Evolutionary conservation across 2,888 invertebrate genomes (phyloP).

Genomic region (Drosophila mimetica): DNA sequence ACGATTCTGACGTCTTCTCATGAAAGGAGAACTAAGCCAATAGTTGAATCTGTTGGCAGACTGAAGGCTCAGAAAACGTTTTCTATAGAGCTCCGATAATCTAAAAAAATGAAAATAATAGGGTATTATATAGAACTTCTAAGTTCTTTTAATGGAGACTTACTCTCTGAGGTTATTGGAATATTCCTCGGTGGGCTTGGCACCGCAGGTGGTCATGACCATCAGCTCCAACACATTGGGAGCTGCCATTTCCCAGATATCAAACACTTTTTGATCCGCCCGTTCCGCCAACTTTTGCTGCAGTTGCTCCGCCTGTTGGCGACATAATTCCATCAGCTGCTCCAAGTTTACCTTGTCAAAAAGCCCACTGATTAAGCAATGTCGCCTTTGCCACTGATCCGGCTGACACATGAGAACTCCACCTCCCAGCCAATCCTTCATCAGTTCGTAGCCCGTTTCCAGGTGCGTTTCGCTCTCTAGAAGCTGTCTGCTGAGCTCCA

Average conservation of each 20-base stretch:
- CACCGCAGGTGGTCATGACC: slow-evolving; percentile 50
- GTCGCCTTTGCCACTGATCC: slow-evolving; percentile 53
- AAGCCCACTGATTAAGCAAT: slow-evolving; percentile 35
- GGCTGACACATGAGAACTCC: slow-evolving; percentile 47
- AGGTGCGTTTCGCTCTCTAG: slow-evolving; percentile 47
- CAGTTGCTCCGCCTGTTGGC: slow-evolving; percentile 36
- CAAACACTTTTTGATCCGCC: slow-evolving; percentile 34
- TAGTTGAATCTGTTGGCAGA: slow-evolving; percentile 56
- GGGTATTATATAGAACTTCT: no score
- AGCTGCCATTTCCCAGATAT: slow-evolving; percentile 52
- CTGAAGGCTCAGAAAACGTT: slow-evolving; percentile 54
- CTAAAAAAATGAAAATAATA: slow-evolving; percentile 6
- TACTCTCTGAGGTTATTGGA: slow-evolving; percentile 43
- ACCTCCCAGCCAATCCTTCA: slow-evolving; percentile 54
- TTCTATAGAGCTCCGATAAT: slow-evolving; percentile 53
- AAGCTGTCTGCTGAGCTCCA: slow-evolving; percentile 55
- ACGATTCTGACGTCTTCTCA: slow-evolving; percentile 43
- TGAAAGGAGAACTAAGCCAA: slow-evolving; percentile 46
- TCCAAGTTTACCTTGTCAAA: slow-evolving; percentile 37
- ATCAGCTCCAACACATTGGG: slow-evolving; percentile 45
- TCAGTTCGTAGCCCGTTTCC: slow-evolving; percentile 58
- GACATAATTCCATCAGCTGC: slow-evolving; percentile 32
- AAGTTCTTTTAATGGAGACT: not conserved
- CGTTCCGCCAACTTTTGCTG: slow-evolving; percentile 14
- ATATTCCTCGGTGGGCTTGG: slow-evolving; percentile 48